Base-by-base conservation (phyloP, 2,888 invertebrate species). In the Mythimna loreyi region DNA sequence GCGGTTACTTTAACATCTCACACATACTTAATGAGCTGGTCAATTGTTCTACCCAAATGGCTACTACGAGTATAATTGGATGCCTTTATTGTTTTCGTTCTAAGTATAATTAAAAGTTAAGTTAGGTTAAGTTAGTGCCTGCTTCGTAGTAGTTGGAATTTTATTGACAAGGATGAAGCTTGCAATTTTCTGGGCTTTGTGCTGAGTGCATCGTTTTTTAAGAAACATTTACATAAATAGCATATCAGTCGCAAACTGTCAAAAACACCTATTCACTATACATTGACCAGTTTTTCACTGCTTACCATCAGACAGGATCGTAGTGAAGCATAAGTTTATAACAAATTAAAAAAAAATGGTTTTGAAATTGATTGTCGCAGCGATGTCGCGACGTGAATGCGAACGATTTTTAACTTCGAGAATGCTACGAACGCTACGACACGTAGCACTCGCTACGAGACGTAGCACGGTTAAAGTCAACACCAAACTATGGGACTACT, bases 11-110 rank as follows among this genome's bases (percentile, higher is more conserved):
- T 87, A 89, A 88, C 86, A 88, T 83, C 86, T 88, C 80, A 87
- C 89, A 92, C 90, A 89, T 89, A 87, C 85, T 88, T 91, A 92
- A 92, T 91, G 93, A 92, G 86, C 84, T 87, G 77, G 83, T 88
- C 86, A 90, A 85, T 90, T 86, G 89, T 88, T 90, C 83, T 86
- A 84, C 84, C 56, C 67, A 79, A 81, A 84, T 82, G 77, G 78
- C 75, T 52, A 55, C 77, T 74, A n/a, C n/a, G n/a, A n/a, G n/a
- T n/a, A 72, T 87, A 85, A 86, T 86, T 86, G 77, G 72, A 67
- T 71, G 52, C 36, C n/a, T 57, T 60, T 50, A 57, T 57, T 61
- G 33, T 67, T 67, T 60, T 23, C 21, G 43, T 36, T 71, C 25
- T 40, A 57, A 33, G 23, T 30, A 9, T 43, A 43, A 67, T 50